Conservation (phyloP, 2,888 invertebrate species). For the Patella caerulea region DNA sequence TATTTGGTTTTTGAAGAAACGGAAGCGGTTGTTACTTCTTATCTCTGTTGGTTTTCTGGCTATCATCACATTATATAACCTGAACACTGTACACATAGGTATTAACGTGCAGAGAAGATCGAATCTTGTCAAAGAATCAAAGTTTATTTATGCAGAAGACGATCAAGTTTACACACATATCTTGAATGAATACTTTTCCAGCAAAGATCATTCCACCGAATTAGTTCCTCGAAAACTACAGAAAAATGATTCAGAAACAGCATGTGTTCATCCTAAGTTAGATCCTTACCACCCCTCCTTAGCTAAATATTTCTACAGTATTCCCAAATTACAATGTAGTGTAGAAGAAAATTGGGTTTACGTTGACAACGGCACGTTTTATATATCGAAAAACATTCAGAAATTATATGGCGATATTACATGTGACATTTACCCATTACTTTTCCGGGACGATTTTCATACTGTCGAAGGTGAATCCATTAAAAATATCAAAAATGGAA, state of each 20-base stretch:
- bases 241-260: conserved; percentile 38
- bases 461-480: conserved; percentile 32
- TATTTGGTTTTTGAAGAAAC: too few species aligned
- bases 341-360: conserved; percentile 81
- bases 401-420: conserved; percentile 66
- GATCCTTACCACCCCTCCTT: conserved; percentile 81
- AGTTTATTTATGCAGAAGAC: too few species aligned
- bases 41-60: too few species aligned
- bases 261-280: conserved; percentile 79
- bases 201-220: too few species aligned
- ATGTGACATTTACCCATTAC: conserved; percentile 75
- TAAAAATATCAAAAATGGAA: conserved; percentile 30
- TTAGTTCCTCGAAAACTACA: too few species aligned
- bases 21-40: too few species aligned
- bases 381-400: conserved; percentile 74
- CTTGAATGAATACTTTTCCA: too few species aligned
- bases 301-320: conserved; percentile 79
- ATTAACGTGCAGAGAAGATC: too few species aligned
- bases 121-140: too few species aligned
- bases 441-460: conserved; percentile 44
- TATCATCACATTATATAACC: too few species aligned
- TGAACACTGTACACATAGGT: too few species aligned
- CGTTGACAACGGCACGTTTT: conserved; percentile 78
- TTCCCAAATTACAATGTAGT: conserved; percentile 79
- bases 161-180: too few species aligned